Evolutionary conservation across 2,888 invertebrate species (phyloP).

Genomic region (Acrobasis repandana): DNA sequence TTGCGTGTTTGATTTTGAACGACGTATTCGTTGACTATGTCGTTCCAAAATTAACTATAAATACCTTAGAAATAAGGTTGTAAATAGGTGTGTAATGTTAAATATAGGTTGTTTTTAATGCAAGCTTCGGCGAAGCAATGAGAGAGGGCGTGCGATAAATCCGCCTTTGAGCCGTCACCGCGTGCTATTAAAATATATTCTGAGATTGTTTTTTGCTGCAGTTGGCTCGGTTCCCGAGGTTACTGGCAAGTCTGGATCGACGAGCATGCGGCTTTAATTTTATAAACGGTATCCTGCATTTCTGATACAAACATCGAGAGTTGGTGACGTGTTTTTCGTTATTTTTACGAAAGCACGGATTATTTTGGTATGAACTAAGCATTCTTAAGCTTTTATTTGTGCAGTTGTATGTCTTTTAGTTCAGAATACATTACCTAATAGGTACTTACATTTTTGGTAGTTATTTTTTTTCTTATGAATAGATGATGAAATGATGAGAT

Average conservation of each 20-base stretch:
- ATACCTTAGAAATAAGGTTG: slow-evolving; percentile 46
- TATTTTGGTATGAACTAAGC: background rate
- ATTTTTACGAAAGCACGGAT: background rate
- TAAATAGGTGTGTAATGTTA: slow-evolving; percentile 42
- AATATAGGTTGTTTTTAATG: slow-evolving; percentile 68
- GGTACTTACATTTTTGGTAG: too few relatives aligned
- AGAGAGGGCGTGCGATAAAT: slow-evolving; percentile 83
- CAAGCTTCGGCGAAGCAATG: slow-evolving; percentile 71
- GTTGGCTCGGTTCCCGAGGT: slow-evolving; percentile 51
- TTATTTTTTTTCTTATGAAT: too few relatives aligned
- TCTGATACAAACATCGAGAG: slow-evolving; percentile 2
- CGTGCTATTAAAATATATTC: slow-evolving; percentile 79
- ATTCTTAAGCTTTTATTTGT: background rate
- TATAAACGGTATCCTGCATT: slow-evolving; percentile 18
- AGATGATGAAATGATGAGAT: too few relatives aligned
- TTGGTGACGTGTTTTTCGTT: background rate
- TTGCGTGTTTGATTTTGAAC: slow-evolving; percentile 62
- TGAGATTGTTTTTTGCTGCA: slow-evolving; percentile 72
- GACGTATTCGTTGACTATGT: slow-evolving; percentile 53
- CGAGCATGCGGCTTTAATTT: slow-evolving; percentile 55
- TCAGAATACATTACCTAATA: too few relatives aligned
- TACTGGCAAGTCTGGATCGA: slow-evolving; percentile 39
- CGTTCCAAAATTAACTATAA: slow-evolving; percentile 59
- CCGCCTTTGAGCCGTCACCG: slow-evolving; percentile 81
- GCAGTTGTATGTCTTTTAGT: too few relatives aligned